Percentiles rank a stretch among this genome's conserved stretches.
phyloP scores from a whole-genome alignment of 2,888 invertebrate species.

The Allygus modestus region DNA sequence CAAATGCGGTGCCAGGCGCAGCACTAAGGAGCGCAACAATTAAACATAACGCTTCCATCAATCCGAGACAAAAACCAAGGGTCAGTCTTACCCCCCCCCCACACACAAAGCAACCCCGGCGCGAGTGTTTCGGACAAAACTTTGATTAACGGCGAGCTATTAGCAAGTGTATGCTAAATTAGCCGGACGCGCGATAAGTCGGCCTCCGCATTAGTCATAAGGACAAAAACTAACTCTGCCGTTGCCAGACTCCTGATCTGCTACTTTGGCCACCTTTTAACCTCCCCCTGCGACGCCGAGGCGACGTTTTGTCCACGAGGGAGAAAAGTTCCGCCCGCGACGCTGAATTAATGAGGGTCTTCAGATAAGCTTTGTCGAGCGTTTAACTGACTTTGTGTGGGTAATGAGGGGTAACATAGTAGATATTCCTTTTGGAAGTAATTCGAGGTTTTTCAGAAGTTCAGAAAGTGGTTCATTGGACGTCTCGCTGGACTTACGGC shows the following conservation, averaged over 20 bases:
- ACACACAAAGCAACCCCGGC: conserved; percentile 24
- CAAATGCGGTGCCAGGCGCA: conserved; percentile 61
- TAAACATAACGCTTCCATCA: conserved; percentile 64
- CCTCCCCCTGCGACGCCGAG: background rate
- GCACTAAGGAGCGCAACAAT: conserved; percentile 56
- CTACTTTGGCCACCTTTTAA: conserved; percentile 24
- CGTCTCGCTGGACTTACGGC: too few species aligned
- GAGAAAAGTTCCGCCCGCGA: conserved; percentile 40
- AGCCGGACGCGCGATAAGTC: conserved; percentile 68
- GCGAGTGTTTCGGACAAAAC: conserved; percentile 69
- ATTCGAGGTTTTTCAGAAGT: too few species aligned
- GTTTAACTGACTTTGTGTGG: background rate
- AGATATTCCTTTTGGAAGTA: background rate
- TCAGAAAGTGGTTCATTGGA: too few species aligned
- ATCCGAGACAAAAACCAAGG: conserved; percentile 65
- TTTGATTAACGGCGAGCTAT: conserved; percentile 70
- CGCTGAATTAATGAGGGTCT: conserved; percentile 24
- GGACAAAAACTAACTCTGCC: conserved; percentile 44
- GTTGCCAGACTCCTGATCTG: conserved; percentile 34
- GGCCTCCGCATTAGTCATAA: conserved; percentile 52
- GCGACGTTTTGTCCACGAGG: conserved; percentile 22
- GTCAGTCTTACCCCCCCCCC: conserved; percentile 52
- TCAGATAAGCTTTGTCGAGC: background rate
- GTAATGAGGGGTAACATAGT: background rate
- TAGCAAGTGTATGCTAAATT: conserved; percentile 69